Conservation (phyloP, 2,113 vertebrate species). For the Vimba vimba region DNA sequence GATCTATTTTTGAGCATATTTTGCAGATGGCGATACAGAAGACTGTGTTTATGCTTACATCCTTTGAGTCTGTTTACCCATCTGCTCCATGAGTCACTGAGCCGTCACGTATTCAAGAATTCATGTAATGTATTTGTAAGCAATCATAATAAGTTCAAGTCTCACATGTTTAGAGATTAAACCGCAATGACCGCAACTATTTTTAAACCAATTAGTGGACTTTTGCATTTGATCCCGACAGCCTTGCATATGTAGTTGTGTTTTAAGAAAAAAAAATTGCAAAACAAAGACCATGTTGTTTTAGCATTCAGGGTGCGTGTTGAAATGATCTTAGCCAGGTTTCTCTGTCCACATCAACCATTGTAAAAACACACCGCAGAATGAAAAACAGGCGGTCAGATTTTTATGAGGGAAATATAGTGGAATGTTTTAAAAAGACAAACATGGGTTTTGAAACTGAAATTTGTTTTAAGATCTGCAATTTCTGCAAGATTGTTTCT, state of each 20-base stretch:
- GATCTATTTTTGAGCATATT: background rate
- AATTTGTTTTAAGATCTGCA: slow-evolving; percentile 48
- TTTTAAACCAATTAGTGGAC: slow-evolving; percentile 28
- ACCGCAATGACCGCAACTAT: background rate
- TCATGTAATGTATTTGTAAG: slow-evolving; percentile 16
- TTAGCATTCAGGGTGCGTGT: slow-evolving; percentile 31
- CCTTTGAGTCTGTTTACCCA: background rate
- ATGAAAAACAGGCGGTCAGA: slow-evolving; percentile 56
- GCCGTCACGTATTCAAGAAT: background rate
- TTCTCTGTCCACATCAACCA: slow-evolving; percentile 50
- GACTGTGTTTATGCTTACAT: background rate
- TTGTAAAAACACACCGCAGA: slow-evolving; percentile 56
- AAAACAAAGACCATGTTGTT: slow-evolving; percentile 48
- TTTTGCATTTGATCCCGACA: background rate
- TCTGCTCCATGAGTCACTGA: slow-evolving; percentile 23
- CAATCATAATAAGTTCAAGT: background rate
- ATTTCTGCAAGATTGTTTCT: slow-evolving; percentile 18
- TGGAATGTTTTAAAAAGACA: slow-evolving; percentile 48
- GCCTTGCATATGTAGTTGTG: slow-evolving; percentile 7
- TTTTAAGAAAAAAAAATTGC: slow-evolving; percentile 38
- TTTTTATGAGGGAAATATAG: slow-evolving; percentile 50
- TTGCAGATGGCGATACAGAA: slow-evolving; percentile 7
- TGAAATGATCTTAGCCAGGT: slow-evolving; percentile 44
- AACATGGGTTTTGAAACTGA: slow-evolving; percentile 40
- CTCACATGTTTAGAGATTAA: background rate